Evolutionary conservation across 2,888 invertebrate genomes (phyloP).

Genomic region (Andrena haemorrhoa): DNA sequence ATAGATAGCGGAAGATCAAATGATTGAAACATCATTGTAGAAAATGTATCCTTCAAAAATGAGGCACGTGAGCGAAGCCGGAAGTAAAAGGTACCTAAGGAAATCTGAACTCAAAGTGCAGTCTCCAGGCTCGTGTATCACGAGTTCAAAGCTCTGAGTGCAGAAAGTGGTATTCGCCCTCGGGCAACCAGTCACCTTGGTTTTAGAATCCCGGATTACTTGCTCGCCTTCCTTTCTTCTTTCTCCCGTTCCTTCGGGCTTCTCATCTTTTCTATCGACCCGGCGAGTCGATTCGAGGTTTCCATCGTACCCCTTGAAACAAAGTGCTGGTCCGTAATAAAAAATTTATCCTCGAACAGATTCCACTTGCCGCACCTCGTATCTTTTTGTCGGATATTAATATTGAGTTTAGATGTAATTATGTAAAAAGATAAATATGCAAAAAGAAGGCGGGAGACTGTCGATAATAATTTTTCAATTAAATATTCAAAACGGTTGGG

Average conservation of each 20-base stretch:
- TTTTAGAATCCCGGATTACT: conserved; percentile 60
- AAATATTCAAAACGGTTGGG: not conserved
- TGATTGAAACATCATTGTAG: not conserved
- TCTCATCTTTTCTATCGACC: conserved; percentile 6
- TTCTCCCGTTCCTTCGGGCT: conserved; percentile 1
- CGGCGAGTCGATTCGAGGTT: not conserved
- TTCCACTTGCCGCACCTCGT: not conserved
- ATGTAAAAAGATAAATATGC: not conserved
- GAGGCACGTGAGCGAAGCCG: conserved; percentile 16
- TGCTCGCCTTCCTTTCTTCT: conserved; percentile 30
- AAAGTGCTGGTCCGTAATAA: not conserved
- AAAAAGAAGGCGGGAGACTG: not conserved
- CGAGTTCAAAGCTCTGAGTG: conserved; percentile 74
- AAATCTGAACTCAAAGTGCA: conserved; percentile 48
- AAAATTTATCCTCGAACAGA: not conserved
- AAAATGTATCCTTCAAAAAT: not conserved
- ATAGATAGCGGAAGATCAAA: no score
- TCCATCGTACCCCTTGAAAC: not conserved
- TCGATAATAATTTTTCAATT: not conserved
- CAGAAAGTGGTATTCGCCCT: conserved; percentile 70
- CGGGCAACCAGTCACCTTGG: conserved; percentile 69
- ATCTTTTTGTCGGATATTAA: not conserved
- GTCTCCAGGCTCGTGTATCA: conserved; percentile 32
- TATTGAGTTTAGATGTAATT: not conserved
- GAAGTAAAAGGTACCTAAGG: conserved; percentile 52